Conservation (phyloP, 2,797 vertebrate genomes). For the Crax fasciolata region DNA sequence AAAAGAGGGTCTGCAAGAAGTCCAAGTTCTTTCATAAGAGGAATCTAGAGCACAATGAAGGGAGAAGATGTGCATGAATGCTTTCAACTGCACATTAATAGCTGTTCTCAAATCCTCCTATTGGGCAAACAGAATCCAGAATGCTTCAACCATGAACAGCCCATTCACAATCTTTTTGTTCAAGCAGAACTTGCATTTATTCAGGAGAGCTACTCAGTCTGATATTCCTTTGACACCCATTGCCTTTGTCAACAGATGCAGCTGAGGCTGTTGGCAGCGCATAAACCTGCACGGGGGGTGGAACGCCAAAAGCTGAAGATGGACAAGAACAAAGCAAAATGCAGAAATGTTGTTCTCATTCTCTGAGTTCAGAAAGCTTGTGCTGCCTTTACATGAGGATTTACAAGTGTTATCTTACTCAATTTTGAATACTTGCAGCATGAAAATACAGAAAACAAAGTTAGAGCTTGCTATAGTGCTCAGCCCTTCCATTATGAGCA, state of each 20-base stretch:
- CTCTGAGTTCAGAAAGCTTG: neutral
- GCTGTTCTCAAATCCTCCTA: neutral
- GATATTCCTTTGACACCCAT: neutral
- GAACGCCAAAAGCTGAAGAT: neutral
- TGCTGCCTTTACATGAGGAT: neutral
- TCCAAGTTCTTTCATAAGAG: neutral
- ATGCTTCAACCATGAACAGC: neutral
- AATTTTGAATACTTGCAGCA: neutral
- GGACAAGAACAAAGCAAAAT: neutral
- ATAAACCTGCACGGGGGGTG: neutral
- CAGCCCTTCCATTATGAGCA: neutral
- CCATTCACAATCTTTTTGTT: neutral
- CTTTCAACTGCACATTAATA: neutral
- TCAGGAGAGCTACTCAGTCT: neutral
- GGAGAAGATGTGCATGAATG: neutral
- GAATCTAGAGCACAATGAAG: neutral
- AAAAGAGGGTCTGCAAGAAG: neutral
- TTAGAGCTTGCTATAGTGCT: neutral
- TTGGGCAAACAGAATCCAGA: neutral
- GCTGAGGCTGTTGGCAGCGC: neutral
- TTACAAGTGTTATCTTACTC: neutral
- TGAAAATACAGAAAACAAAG: neutral
- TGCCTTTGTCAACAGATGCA: too few relatives aligned
- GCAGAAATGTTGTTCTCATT: neutral
- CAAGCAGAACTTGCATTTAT: neutral